These are phyloP conservation scores for Cynopterus brachyotis DNA, from an alignment of 2,113 vertebrate species.

Conservation along the genomic window DNA sequence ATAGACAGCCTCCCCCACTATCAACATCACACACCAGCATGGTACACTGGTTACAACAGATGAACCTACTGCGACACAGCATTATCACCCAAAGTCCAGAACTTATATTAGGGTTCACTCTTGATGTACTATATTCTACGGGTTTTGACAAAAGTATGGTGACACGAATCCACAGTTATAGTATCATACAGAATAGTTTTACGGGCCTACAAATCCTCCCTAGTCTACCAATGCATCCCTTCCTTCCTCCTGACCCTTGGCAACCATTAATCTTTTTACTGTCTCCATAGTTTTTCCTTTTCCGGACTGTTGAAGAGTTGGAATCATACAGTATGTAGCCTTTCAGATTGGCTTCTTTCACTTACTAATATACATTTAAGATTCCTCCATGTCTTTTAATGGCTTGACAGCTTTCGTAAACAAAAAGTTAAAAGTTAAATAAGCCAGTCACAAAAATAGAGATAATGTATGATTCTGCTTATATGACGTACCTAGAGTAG, in stretches of 20 bases:
- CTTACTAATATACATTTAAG: not conserved
- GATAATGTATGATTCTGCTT: not conserved
- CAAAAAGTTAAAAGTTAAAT: not conserved
- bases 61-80: not conserved
- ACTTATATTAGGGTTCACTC: not conserved
- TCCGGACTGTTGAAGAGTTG: not conserved
- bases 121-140: not conserved
- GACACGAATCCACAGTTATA: not conserved
- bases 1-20: not conserved
- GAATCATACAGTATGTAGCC: not conserved
- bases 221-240: not conserved
- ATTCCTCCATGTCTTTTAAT: not conserved
- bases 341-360: not conserved
- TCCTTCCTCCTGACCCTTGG: not conserved
- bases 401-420: not conserved
- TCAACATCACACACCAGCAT: not conserved
- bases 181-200: not conserved
- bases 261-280: not conserved
- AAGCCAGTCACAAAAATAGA: not conserved
- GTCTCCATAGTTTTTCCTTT: not conserved
- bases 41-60: not conserved
- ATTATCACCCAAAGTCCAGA: not conserved
- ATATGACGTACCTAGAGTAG: not conserved
- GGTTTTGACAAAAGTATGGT: not conserved
- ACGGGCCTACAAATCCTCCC: not conserved